Evolutionary conservation across 2,888 invertebrate species (phyloP).

Genomic region (Eretmocerus hayati): DNA sequence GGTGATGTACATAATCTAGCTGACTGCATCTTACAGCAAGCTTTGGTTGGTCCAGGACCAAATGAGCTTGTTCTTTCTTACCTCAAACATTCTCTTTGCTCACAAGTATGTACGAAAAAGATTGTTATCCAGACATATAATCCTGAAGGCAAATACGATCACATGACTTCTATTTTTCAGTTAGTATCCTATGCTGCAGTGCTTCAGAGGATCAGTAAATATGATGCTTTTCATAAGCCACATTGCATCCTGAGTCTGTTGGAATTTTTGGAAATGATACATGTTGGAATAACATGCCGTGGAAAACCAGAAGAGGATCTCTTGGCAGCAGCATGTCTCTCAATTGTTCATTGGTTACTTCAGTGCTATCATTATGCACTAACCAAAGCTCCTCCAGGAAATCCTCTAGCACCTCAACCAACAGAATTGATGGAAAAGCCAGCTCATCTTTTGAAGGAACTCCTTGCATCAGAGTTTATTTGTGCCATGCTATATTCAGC

Average conservation of each 20-base stretch:
- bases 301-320: conserved; percentile 84
- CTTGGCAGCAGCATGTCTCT: conserved; percentile 74
- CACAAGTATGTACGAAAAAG: conserved; percentile 53
- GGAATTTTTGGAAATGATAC: conserved; percentile 72
- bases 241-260: conserved; percentile 81
- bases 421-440: conserved; percentile 65
- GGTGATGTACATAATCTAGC: conserved; percentile 91
- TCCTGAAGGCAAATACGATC: no score
- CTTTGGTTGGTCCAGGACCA: conserved; percentile 86
- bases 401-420: conserved; percentile 46
- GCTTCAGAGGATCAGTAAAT: conserved; percentile 78
- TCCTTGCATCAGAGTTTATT: conserved; percentile 67
- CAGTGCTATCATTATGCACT: conserved; percentile 59
- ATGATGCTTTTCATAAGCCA: conserved; percentile 78
- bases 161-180: conserved; percentile 43
- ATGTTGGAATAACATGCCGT: conserved; percentile 58
- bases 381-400: conserved; percentile 42
- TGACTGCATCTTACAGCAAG: conserved; percentile 89
- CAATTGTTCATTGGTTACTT: conserved; percentile 73
- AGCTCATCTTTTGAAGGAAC: conserved; percentile 59
- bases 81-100: conserved; percentile 82
- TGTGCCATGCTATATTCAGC: conserved; percentile 78
- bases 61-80: conserved; percentile 88
- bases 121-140: neutral
- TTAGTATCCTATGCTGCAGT: conserved; percentile 88